Conservation (phyloP, 2,888 invertebrate genomes). For the Ephialtes manifestator region DNA sequence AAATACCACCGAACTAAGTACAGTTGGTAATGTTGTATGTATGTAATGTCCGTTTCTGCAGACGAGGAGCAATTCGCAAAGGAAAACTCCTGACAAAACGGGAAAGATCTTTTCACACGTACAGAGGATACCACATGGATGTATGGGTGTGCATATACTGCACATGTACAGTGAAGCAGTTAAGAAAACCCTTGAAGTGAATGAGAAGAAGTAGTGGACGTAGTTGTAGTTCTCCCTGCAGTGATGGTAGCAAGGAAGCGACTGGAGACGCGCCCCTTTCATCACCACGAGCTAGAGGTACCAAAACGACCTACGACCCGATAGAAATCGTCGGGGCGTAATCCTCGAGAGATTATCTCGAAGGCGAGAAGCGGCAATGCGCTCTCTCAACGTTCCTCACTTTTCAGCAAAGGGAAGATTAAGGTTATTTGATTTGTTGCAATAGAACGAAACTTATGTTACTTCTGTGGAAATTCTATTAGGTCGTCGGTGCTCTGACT, state of each 20-base stretch:
- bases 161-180: not conserved
- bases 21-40: not conserved
- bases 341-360: slow-evolving; percentile 56
- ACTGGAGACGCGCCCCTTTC: slow-evolving; percentile 46
- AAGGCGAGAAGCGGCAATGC: slow-evolving; percentile 22
- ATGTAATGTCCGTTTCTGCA: slow-evolving; percentile 14
- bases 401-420: slow-evolving; percentile 11
- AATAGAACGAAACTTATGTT: not conserved
- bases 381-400: slow-evolving; percentile 10
- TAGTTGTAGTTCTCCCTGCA: slow-evolving; percentile 26
- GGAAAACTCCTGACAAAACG: slow-evolving; percentile 18
- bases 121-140: not conserved
- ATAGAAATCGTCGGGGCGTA: slow-evolving; percentile 62
- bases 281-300: slow-evolving; percentile 35
- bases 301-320: slow-evolving; percentile 50
- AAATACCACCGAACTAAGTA: not conserved
- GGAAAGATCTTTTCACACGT: slow-evolving; percentile 18
- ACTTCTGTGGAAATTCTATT: not conserved
- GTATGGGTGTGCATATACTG: not conserved
- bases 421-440: not conserved
- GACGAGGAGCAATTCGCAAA: slow-evolving; percentile 4
- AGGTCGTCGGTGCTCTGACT: too few relatives aligned
- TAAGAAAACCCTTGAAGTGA: slow-evolving; percentile 11
- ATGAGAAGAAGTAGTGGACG: slow-evolving; percentile 14
- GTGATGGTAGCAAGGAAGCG: slow-evolving; percentile 17